Percentiles rank a stretch among this genome's conserved stretches.
Conservation (phyloP, 2,888 invertebrate genomes). For the Pyrrhia umbra region DNA sequence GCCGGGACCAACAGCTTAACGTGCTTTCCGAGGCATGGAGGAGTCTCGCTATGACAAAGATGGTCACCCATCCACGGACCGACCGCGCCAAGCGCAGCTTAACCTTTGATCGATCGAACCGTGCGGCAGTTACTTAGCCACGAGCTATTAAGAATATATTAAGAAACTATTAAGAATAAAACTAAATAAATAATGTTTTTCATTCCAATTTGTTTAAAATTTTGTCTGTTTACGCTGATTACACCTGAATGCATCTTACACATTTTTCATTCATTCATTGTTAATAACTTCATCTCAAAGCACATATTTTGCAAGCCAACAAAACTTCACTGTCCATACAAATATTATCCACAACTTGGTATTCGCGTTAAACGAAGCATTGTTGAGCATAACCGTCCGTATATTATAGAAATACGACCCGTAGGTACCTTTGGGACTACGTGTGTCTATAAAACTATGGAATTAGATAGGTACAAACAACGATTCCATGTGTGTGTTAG, state of each 20-base stretch:
- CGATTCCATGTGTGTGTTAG: constrained; percentile 30
- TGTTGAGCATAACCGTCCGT: constrained; percentile 2
- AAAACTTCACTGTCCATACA: background rate
- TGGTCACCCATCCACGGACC: too few relatives aligned
- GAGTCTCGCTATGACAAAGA: too few relatives aligned
- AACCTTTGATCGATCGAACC: too few relatives aligned
- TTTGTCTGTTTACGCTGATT: too few relatives aligned
- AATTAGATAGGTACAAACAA: constrained; percentile 29
- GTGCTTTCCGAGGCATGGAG: too few relatives aligned
- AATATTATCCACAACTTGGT: background rate
- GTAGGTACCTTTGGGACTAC: constrained; percentile 31
- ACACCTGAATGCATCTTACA: background rate
- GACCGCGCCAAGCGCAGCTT: too few relatives aligned
- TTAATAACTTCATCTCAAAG: background rate
- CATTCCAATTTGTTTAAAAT: too few relatives aligned
- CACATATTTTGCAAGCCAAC: background rate
- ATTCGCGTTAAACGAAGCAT: background rate
- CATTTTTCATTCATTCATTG: background rate
- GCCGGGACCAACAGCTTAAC: too few relatives aligned
- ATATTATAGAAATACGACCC: constrained; percentile 17
- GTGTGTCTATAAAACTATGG: constrained; percentile 30
- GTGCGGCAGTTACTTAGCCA: too few relatives aligned
- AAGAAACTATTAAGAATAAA: too few relatives aligned
- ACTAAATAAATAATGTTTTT: too few relatives aligned
- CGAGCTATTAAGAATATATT: too few relatives aligned